These are phyloP conservation scores for Oscheius onirici DNA, from an alignment of 2,888 invertebrate species.

Conservation along the genomic window DNA sequence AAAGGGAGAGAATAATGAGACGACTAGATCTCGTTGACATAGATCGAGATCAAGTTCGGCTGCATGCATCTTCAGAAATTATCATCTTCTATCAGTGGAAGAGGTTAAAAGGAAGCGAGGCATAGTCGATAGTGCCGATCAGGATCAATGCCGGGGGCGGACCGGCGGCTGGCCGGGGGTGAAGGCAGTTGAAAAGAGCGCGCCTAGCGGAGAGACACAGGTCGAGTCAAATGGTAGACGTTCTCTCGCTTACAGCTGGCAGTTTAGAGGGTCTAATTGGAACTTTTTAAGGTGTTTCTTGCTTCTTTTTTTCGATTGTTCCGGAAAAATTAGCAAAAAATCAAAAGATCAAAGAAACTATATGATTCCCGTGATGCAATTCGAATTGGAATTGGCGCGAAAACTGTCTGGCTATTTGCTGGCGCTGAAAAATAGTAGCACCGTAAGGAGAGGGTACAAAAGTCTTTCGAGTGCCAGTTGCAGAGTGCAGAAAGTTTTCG, in stretches of 20 bases:
- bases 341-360: no score
- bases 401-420: constrained; percentile 9
- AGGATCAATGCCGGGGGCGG: constrained; percentile 35
- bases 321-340: no score
- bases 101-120: constrained; percentile 25
- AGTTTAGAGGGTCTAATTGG: not conserved
- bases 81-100: constrained; percentile 7
- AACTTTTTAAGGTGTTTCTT: not conserved
- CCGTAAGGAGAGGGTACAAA: not conserved
- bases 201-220: constrained; percentile 5
- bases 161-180: constrained; percentile 21
- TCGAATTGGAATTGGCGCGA: constrained; percentile 7
- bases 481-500: no score
- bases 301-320: no score
- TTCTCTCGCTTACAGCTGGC: constrained; percentile 19
- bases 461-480: not conserved
- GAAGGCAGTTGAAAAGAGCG: constrained; percentile 14
- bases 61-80: constrained; percentile 42
- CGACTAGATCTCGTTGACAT: constrained; percentile 45
- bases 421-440: no score
- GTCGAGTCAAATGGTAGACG: constrained; percentile 31
- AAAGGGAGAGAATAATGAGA: constrained; percentile 49
- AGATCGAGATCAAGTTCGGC: constrained; percentile 54
- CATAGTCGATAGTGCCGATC: constrained; percentile 33
- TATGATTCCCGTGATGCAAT: not conserved